Base-by-base conservation (phyloP, 1,140 invertebrate species). In the Hermatobates lingyangjiaoensis region DNA sequence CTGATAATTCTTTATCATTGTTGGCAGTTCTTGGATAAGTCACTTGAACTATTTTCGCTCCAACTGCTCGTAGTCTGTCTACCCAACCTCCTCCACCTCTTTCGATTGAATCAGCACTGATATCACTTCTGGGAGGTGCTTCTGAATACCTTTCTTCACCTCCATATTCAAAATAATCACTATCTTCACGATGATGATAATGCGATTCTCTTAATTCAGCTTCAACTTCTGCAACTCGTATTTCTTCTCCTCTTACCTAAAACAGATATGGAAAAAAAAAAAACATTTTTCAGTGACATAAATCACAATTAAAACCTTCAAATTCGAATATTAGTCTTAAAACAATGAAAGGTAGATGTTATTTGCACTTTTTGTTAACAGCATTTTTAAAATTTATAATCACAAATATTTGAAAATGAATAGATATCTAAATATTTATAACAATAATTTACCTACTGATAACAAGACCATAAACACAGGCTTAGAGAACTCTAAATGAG, bases 1-100 rank as follows among this genome's bases (percentile, higher is more conserved):
- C 92, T 20, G 87, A 94, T 48, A 98, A 72, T 66, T 98, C 95
- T 67, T 98, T 98, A 64, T 93, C 82, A 66, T 98, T 98, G 69
- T 95, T 93, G n/a, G 89, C 90, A 3, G 88, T 91, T 55, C 91
- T 73, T 1, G 91, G 91, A 69, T 94, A 94, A 28, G 89, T 91
- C 23, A 95, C 92, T 66, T 89, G 80, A 28, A 94, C 89, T 49
- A 93, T 77, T 64, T 87, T 84, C 10, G 80, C 81, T 47, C 83
- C 79, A 49, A 77, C 68, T 14, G 76, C 68, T 46, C 79, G 66
- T n/a, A 88, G 71, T 27, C 85, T 82, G 52, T 86, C 82, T 50
- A 83, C 68, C 78, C 80, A 88, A 39, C 56, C 58, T 49, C 58
- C 64, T 61, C 66, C 72, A 51, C 60, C 68, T 23, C 69, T 61